Evolutionary conservation across 2,888 invertebrate species (phyloP).

Genomic region (Furcula furcula): DNA sequence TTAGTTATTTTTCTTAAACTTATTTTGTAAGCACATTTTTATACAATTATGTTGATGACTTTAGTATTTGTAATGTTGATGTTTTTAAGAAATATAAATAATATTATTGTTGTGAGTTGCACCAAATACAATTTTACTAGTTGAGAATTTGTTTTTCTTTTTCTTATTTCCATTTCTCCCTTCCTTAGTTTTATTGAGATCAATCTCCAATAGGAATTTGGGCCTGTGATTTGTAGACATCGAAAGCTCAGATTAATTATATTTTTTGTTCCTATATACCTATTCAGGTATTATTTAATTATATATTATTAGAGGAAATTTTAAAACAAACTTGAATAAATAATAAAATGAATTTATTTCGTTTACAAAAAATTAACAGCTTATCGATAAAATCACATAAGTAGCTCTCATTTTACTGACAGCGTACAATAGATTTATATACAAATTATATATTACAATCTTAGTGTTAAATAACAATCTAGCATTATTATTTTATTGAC

Average conservation of each 20-base stretch:
- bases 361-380: constrained; percentile 51
- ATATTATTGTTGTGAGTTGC: constrained; percentile 46
- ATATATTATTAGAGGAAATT: no score
- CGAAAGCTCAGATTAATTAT: no score
- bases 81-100: constrained; percentile 40
- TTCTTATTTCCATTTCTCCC: no score
- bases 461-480: no score
- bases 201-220: no score
- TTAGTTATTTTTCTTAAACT: neutral
- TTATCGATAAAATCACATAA: constrained; percentile 47
- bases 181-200: no score
- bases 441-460: no score
- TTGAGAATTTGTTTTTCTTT: constrained; percentile 31
- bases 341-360: constrained; percentile 42
- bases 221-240: no score
- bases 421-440: constrained; percentile 28
- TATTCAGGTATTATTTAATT: no score
- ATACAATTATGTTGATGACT: constrained; percentile 12
- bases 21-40: neutral
- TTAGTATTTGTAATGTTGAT: constrained; percentile 24
- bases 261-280: no score
- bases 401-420: constrained; percentile 25
- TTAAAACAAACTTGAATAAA: constrained; percentile 24
- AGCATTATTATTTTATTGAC: no score
- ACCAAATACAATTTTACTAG: constrained; percentile 41